Evolutionary conservation across 2,888 invertebrate species (phyloP).

Genomic region (Geotrupes spiniger): DNA sequence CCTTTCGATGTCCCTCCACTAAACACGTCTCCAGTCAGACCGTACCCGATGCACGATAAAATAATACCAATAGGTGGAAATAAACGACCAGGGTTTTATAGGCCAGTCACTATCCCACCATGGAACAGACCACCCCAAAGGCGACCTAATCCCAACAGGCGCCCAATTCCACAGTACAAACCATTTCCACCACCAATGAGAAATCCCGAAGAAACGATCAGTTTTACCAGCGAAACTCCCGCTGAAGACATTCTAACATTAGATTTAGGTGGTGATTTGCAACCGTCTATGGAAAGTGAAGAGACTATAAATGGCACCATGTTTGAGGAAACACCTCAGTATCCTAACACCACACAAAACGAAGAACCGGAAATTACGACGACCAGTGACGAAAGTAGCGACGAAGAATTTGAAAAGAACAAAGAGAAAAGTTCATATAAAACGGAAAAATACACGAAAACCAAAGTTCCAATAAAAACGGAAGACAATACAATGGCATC

Average conservation of each 20-base stretch:
- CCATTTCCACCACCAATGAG: conserved; percentile 50
- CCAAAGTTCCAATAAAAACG: conserved; percentile 28
- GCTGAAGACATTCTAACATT: conserved; percentile 46
- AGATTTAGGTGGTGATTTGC: conserved; percentile 42
- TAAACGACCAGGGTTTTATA: conserved; percentile 51
- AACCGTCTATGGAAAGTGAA: conserved; percentile 28
- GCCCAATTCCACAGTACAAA: conserved; percentile 63
- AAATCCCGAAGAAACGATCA: conserved; percentile 44
- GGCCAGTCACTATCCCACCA: conserved; percentile 60
- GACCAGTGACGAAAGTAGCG: conserved; percentile 14
- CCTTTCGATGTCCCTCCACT: conserved; percentile 72
- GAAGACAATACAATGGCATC: conserved; percentile 10
- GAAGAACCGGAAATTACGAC: conserved; percentile 3
- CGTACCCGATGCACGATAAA: conserved; percentile 17
- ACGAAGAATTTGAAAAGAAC: conserved; percentile 43
- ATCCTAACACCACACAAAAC: conserved; percentile 1
- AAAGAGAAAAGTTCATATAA: conserved; percentile 45
- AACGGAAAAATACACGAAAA: conserved; percentile 35
- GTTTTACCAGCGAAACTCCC: conserved; percentile 45
- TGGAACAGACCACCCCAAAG: conserved; percentile 60
- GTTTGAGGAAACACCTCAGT: conserved; percentile 9
- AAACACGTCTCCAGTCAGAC: conserved; percentile 50
- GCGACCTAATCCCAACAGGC: conserved; percentile 56
- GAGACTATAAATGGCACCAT: conserved; percentile 2
- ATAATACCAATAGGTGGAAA: conserved; percentile 58